Evolutionary conservation across 1,140 invertebrate genomes (phyloP), one percentile per base, ranked within the genome.

Genomic region (Leptopilina boulardi): DNA sequence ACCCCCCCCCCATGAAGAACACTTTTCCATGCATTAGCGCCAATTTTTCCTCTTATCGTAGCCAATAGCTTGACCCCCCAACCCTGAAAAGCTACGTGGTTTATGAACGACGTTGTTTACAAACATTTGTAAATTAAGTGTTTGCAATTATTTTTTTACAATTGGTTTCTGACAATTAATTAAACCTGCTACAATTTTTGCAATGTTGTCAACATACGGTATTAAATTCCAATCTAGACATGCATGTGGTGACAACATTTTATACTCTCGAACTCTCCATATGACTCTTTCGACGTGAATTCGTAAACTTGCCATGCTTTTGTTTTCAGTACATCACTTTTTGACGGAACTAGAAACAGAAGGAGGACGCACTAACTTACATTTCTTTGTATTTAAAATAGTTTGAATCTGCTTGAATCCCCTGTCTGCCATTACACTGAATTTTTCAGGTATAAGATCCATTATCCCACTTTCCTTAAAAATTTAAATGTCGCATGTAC

Each of bases 211-310:
- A 10, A 41, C 38, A 10, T 41, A 41, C 38, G 38, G 38, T 41
- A 86, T 21, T 9, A 84, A 70, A 77, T 86, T 82, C 15, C 3
- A 15, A 77, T 87, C 79, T 47, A 85, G 26, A 76, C 76, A 77
- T 18, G 83, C 76, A 83, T 86, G 84, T 54, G 79, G 82, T n/a
- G 83, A 82, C 74, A 87, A 75, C 70, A 87, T 76, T 59, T 34
- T 19, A 80, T 85, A 86, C 80, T 87, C 86, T 47, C 82, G 59
- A 30, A 87, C 34, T 30, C 80, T 77, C 38, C 83, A 71, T 74
- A 84, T 85, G 0, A 87, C 82, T 76, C 85, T 80, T 75, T 87
- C 84, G 15, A 86, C 73, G 76, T 87, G 83, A 70, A 85, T 86
- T 72, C 83, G 77, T 70, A 86, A 76, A 72, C 82, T 82, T 11